Evolutionary conservation across 2,888 invertebrate species (phyloP).

Genomic region (Dyspetes luteomarginatus): DNA sequence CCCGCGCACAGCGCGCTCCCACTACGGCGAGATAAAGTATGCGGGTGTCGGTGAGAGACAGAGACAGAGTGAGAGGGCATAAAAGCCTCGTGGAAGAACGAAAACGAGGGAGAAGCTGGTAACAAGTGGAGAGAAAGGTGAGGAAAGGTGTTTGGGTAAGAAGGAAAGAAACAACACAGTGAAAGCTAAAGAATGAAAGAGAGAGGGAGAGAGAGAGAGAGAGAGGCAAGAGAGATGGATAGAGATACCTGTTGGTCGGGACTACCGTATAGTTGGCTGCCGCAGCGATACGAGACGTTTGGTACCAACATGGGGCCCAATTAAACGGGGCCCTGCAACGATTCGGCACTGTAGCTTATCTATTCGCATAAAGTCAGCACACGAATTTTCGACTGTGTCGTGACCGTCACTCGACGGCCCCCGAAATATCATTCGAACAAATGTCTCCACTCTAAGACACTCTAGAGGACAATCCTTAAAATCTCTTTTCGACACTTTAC

Average conservation of each 20-base stretch:
- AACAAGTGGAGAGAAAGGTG: conserved; percentile 58
- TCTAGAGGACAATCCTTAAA: conserved; percentile 80
- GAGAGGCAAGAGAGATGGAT: conserved; percentile 60
- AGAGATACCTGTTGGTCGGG: conserved; percentile 67
- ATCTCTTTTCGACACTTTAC: conserved; percentile 74
- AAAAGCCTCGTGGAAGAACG: conserved; percentile 35
- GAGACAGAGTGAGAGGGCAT: conserved; percentile 7
- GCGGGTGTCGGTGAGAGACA: conserved; percentile 53
- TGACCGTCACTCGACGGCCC: conserved; percentile 63
- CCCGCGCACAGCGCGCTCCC: conserved; percentile 75
- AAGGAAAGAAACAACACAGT: conserved; percentile 18
- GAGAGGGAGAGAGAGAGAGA: conserved; percentile 12
- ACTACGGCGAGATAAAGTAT: conserved; percentile 73
- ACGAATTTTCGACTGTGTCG: conserved; percentile 64
- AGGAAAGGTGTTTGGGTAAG: conserved; percentile 38
- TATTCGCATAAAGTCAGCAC: conserved; percentile 70
- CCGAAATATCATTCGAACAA: conserved; percentile 78
- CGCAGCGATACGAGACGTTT: conserved; percentile 75
- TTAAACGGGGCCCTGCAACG: conserved; percentile 76
- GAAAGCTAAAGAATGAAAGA: conserved; percentile 32
- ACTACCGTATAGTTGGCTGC: conserved; percentile 75
- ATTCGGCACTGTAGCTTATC: conserved; percentile 66
- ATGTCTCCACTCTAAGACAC: conserved; percentile 78
- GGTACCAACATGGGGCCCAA: conserved; percentile 80
- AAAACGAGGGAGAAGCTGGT: conserved; percentile 40